Evolutionary conservation across 1,140 invertebrate species (phyloP), one percentile per base, ranked within the genome.

Genomic region (Hyphantria cunea): DNA sequence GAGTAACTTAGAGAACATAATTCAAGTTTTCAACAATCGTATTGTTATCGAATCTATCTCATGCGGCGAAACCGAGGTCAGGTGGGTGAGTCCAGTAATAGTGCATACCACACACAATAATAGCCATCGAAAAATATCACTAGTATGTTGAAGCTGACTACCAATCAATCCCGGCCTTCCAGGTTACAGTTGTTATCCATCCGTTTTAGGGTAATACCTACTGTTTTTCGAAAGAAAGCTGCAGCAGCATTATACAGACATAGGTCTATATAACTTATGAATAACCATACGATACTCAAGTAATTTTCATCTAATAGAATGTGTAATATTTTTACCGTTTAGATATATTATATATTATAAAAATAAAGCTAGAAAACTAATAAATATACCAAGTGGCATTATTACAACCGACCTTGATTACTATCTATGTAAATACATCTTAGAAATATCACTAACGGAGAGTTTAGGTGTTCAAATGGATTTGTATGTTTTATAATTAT

Each of bases 21-120:
- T 64, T 66, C 58, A 65, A 70, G 68, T 74, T 70, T 74, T 68
- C 74, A 76, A 76, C 74, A 76, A 73, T 70, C 63, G 59, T 59
- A 62, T 65, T 66, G 71, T 70, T 73, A 73, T 65, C 67, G 61
- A 39, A 64, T 68, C 32, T 72, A 67, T 68, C 58, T 59, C 31
- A 53, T 17, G 41, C 13, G 10, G 49, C 45, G 9, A 12, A 6
- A 9, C 9, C 56, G 64, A 64, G 63, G 70, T 55, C 68, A 39
- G 53, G 48, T 13, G 37, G 33, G 31, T 49, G 14, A 32, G 44
- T 44, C 56, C 45, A 45, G 13, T 17, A 53, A 25, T 34, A 51
- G 50, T 31, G 50, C 52, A 45, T 47, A 33, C 66, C 54, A 59
- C 54, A 59, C 44, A 34, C 48, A 68, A 68, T 60, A 68, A 68